Percentiles rank a stretch among this genome's conserved stretches.
Evolutionary conservation across 2,113 vertebrate species (phyloP).

Genomic region (Cololabis saira): DNA sequence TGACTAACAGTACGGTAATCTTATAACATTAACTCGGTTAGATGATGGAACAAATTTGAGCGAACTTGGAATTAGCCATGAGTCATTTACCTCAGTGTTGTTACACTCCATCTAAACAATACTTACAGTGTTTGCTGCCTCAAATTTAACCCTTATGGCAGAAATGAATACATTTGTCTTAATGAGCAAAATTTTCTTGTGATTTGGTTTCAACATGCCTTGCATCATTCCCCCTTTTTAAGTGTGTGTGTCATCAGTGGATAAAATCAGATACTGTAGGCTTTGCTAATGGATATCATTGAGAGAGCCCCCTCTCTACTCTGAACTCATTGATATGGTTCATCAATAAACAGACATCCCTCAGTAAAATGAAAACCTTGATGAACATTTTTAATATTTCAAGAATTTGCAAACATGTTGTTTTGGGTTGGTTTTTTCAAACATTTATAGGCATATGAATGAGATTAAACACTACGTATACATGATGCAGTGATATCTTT

Average conservation of each 20-base stretch:
- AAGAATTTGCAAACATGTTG: slow-evolving; percentile 6
- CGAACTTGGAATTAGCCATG: not conserved
- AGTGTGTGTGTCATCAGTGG: not conserved
- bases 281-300: slow-evolving; percentile 3
- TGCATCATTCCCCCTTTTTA: not conserved
- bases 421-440: no score
- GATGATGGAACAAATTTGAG: not conserved
- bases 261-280: slow-evolving; percentile 2
- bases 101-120: not conserved
- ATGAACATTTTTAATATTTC: not conserved
- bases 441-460: not conserved
- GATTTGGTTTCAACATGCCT: slow-evolving; percentile 7
- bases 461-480: not conserved
- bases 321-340: slow-evolving; percentile 16
- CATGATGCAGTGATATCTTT: slow-evolving; percentile 16
- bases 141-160: slow-evolving; percentile 10
- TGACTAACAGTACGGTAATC: slow-evolving; percentile 5
- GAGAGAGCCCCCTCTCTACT: slow-evolving; percentile 2
- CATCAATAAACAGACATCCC: not conserved
- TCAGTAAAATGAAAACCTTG: slow-evolving; percentile 14
- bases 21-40: not conserved
- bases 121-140: slow-evolving; percentile 4
- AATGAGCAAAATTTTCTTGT: slow-evolving; percentile 8
- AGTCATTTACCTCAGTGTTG: not conserved
- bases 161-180: slow-evolving; percentile 16